Base-by-base conservation (phyloP, 2,888 invertebrate genomes). In the Heliconius sara region DNA sequence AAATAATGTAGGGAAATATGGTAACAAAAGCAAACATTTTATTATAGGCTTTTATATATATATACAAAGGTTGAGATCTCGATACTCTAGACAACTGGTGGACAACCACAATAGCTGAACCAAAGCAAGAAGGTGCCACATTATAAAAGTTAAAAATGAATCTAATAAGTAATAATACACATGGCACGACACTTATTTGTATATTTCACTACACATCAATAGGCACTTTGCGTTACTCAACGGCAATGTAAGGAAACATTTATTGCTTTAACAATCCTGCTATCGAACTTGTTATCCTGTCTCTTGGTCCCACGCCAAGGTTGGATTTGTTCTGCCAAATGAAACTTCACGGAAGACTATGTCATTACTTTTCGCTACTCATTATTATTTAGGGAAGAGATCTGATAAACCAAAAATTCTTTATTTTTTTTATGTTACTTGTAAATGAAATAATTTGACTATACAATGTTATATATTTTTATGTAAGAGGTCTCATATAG, bases 211-310 rank as follows among this genome's bases (percentile, higher is more conserved):
- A 89, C 86, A 91, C 87, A 89, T 86, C 87, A 85, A 89, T 87
- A 92, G 93, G 93, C 93, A 92, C 93, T 91, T 91, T 79, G 81
- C 83, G 79, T 83, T 83, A 83, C 81, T 81, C 85, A 81, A 81
- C 85, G 81, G 85, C 83, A 84, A 86, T 86, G 85, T 86, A 83
- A 84, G 82, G 84, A 82, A 84, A 80, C 70, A 74, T 65, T 86
- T 84, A 87, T 86, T 87, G 86, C 89, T 87, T 82, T 84, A 83
- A 83, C 82, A 85, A 84, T 85, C 70, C 79, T 68, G 79, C 77
- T 76, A 78, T 79, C 77, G 52, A 70, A 68, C 63, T 79, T 78
- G 34, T 73, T 73, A 81, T 52, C 75, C 76, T 79, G 80, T 79
- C 83, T 79, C 83, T 89, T 88, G 89, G 88, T 88, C 89, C 89